A percentile compares a stretch with the other conserved stretches of the same genome.
These are phyloP conservation scores for Andrena chrysosceles DNA, from an alignment of 2,888 invertebrate species.

Conservation along the genomic window DNA sequence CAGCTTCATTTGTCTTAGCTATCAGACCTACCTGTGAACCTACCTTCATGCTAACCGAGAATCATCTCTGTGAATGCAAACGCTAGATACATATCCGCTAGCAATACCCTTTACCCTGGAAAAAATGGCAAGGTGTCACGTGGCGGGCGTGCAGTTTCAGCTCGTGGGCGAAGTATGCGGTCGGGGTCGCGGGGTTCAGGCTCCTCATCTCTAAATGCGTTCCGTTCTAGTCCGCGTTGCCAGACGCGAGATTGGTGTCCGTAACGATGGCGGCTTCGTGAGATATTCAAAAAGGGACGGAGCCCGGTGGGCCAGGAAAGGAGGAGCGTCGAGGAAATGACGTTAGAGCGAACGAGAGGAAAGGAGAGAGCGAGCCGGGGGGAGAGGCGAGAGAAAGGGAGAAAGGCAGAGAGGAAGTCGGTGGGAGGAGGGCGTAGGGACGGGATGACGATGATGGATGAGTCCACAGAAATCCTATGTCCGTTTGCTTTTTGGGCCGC, in stretches of 20 bases:
- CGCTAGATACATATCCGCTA: background rate
- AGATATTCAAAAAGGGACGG: constrained; percentile 77
- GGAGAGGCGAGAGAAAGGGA: constrained; percentile 1
- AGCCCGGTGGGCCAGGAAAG: constrained; percentile 70
- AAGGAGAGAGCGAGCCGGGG: constrained; percentile 34
- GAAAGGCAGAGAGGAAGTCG: constrained; percentile 65
- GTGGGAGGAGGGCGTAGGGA: constrained; percentile 77
- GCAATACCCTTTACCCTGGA: background rate
- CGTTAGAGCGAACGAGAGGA: constrained; percentile 66
- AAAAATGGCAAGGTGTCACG: constrained; percentile 42
- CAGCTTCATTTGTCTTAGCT: too few relatives aligned
- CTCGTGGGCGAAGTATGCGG: constrained; percentile 15
- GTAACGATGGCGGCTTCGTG: constrained; percentile 80
- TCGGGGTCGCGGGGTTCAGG: constrained; percentile 45
- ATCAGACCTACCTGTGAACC: too few relatives aligned
- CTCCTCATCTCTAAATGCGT: constrained; percentile 65
- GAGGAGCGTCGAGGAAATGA: constrained; percentile 79
- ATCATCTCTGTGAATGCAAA: too few relatives aligned
- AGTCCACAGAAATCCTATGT: constrained; percentile 82
- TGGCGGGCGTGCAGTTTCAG: constrained; percentile 52
- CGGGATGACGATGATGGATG: constrained; percentile 84
- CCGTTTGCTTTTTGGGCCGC: constrained; percentile 82
- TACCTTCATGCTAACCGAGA: too few relatives aligned
- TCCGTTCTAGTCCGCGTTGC: constrained; percentile 60
- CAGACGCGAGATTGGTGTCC: constrained; percentile 67